Percentiles rank a stretch among this genome's conserved stretches.
Conservation (phyloP, 30 jellyfish, hydroid and myxozoan genomes). For the Hydra vulgaris region DNA sequence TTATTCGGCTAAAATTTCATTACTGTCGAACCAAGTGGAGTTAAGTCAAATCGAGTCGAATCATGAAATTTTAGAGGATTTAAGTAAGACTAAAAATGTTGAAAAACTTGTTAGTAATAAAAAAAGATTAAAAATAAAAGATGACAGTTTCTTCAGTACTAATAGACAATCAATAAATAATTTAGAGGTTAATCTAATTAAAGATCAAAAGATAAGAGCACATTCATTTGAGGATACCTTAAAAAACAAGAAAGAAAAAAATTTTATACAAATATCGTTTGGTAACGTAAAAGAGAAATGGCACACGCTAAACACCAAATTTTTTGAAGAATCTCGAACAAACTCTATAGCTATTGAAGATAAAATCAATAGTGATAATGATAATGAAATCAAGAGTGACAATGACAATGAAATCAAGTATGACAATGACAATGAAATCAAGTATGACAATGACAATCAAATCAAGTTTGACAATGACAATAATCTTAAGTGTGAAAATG, state of each 20-base stretch:
- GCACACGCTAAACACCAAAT: neutral
- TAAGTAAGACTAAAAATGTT: too few species aligned
- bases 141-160: neutral
- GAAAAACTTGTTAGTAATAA: neutral
- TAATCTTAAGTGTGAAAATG: too few species aligned
- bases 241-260: neutral
- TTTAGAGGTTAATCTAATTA: neutral
- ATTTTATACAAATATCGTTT: constrained; percentile 2
- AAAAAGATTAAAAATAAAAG: neutral
- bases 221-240: neutral
- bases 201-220: neutral
- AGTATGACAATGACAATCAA: too few species aligned
- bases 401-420: too few species aligned
- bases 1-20: neutral
- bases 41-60: too few species aligned
- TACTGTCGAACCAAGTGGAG: too few species aligned
- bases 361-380: neutral
- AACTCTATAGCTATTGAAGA: neutral
- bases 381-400: too few species aligned
- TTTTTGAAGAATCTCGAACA: neutral
- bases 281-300: neutral
- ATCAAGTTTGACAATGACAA: too few species aligned
- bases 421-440: too few species aligned
- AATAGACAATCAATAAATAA: neutral
- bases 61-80: too few species aligned